Evolutionary conservation across 2,113 vertebrate genomes (phyloP).

Genomic region (Campylorhamphus procurvoides): DNA sequence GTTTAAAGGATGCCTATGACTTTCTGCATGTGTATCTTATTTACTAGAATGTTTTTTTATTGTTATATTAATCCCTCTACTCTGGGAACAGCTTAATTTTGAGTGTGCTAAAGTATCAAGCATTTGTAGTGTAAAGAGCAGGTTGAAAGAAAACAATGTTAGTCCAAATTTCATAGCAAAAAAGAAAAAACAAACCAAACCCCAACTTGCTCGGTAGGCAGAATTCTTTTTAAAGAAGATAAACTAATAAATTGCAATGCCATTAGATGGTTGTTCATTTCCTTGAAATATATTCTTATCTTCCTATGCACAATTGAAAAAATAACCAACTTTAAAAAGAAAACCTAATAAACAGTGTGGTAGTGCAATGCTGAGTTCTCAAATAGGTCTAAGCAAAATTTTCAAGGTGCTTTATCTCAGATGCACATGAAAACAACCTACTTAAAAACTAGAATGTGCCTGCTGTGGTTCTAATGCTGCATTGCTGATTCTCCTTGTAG

Average conservation of each 20-base stretch:
- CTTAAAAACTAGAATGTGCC: constrained; percentile 69
- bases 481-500: constrained; percentile 78
- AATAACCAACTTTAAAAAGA: constrained; percentile 11
- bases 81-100: constrained; percentile 53
- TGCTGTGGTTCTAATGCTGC: constrained; percentile 78
- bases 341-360: not conserved
- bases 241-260: constrained; percentile 33
- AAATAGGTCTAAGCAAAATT: not conserved
- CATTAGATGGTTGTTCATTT: constrained; percentile 25
- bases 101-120: constrained; percentile 51
- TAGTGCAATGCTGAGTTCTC: not conserved
- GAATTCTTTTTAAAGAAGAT: constrained; percentile 35
- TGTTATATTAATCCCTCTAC: constrained; percentile 63
- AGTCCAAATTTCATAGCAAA: constrained; percentile 33
- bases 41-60: constrained; percentile 43
- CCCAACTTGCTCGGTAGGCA: constrained; percentile 10
- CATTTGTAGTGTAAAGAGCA: constrained; percentile 58
- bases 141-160: constrained; percentile 13
- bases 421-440: constrained; percentile 75
- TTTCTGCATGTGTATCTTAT: constrained; percentile 73
- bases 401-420: constrained; percentile 28
- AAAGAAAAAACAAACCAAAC: not conserved
- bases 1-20: constrained; percentile 64
- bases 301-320: constrained; percentile 20
- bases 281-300: constrained; percentile 26